A percentile compares a stretch with the other conserved stretches of the same genome.
Conservation (phyloP, 2,888 invertebrate genomes). For the Leptura quadrifasciata region DNA sequence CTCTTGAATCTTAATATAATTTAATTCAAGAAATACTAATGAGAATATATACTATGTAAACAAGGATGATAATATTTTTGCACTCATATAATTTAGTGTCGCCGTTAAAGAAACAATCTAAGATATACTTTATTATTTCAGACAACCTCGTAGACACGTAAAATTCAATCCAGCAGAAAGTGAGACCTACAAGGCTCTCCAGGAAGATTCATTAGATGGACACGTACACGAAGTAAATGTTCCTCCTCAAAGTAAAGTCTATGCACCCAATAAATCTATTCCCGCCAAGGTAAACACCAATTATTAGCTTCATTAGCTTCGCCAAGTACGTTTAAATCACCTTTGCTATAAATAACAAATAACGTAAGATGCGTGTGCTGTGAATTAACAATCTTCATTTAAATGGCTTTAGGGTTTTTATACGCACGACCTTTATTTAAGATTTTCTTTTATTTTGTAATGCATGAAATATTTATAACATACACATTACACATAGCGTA, state of each 20-base stretch:
- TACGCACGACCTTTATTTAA: too few relatives aligned
- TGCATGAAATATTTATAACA: too few relatives aligned
- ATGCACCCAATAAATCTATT: conserved; percentile 78
- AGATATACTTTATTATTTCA: conserved; percentile 46
- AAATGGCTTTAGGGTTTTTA: too few relatives aligned
- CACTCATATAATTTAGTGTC: too few relatives aligned
- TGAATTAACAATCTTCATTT: conserved; percentile 8
- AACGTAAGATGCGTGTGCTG: conserved; percentile 18
- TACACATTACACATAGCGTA: too few relatives aligned
- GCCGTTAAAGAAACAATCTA: not conserved
- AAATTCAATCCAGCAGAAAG: conserved; percentile 92
- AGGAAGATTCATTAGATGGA: conserved; percentile 82
- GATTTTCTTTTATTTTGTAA: too few relatives aligned
- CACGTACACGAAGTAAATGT: conserved; percentile 81
- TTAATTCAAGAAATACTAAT: not conserved
- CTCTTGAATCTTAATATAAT: too few relatives aligned
- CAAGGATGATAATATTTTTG: too few relatives aligned
- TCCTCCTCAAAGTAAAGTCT: conserved; percentile 86
- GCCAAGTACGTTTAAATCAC: conserved; percentile 51
- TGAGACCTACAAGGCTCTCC: conserved; percentile 90
- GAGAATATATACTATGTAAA: not conserved
- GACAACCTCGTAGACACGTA: conserved; percentile 79
- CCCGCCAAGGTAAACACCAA: conserved; percentile 67
- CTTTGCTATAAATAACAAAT: conserved; percentile 26
- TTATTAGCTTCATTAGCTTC: conserved; percentile 48